phyloP scores from a whole-genome alignment of 2,113 vertebrate genomes.

The Emydocephalus ijimae region DNA sequence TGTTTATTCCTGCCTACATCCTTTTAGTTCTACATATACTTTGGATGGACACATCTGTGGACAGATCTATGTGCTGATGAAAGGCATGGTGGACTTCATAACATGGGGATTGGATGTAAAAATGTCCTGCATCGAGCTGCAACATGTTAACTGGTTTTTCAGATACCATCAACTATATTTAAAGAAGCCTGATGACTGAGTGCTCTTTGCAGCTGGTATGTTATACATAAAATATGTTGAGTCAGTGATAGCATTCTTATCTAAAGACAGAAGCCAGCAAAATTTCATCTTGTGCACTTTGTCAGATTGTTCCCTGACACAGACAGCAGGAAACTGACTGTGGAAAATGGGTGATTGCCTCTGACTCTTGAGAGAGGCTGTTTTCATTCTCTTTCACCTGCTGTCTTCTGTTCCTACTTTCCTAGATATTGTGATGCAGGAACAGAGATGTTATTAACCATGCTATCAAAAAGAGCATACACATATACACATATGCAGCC shows the following conservation, averaged over 20 bases:
- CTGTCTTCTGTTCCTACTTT: slow-evolving; percentile 22
- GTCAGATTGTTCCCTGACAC: slow-evolving; percentile 85
- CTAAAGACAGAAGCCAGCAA: slow-evolving; percentile 86
- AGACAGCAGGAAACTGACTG: slow-evolving; percentile 78
- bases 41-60: background rate
- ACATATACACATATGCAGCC: background rate
- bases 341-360: slow-evolving; percentile 84
- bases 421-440: slow-evolving; percentile 49
- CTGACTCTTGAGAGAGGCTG: slow-evolving; percentile 70
- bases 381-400: slow-evolving; percentile 16
- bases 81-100: background rate
- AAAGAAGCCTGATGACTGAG: slow-evolving; percentile 96
- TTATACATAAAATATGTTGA: slow-evolving; percentile 99
- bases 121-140: slow-evolving; percentile 29
- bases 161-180: slow-evolving; percentile 96
- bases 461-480: slow-evolving; percentile 7
- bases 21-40: background rate
- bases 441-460: slow-evolving; percentile 13
- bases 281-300: slow-evolving; percentile 82
- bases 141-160: slow-evolving; percentile 79
- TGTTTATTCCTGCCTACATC: background rate
- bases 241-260: slow-evolving; percentile 95
- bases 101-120: slow-evolving; percentile 34
- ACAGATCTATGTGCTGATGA: fast-evolving
- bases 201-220: slow-evolving; percentile 90